phyloP scores from a whole-genome alignment of 2,888 invertebrate species.

The Teleiodes luculella region DNA sequence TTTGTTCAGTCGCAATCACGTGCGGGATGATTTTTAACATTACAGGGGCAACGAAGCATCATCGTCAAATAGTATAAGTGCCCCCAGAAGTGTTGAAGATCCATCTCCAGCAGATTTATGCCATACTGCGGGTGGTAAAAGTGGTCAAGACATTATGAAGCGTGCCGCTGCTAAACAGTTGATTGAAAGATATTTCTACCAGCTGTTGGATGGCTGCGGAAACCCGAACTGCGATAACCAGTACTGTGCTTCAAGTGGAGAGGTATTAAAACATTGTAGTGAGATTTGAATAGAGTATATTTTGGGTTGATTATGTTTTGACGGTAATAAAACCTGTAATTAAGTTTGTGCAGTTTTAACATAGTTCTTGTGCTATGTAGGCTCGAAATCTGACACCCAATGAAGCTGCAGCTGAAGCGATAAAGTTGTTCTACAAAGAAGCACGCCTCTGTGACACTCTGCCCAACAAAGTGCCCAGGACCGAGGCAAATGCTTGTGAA shows the following conservation, averaged over 20 bases:
- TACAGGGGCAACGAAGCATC: constrained; percentile 76
- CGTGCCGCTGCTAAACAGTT: constrained; percentile 88
- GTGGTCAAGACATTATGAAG: constrained; percentile 83
- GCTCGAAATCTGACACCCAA: constrained; percentile 87
- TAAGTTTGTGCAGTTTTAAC: too few relatives aligned
- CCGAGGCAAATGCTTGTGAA: constrained; percentile 64
- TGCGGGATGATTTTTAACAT: constrained; percentile 27
- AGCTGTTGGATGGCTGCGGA: constrained; percentile 94
- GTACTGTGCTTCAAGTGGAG: constrained; percentile 93
- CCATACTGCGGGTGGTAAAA: constrained; percentile 43
- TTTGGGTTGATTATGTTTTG: not conserved
- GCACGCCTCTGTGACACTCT: constrained; percentile 89
- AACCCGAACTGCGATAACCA: constrained; percentile 91
- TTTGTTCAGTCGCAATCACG: constrained; percentile 36
- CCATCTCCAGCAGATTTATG: constrained; percentile 57
- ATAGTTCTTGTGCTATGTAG: constrained; percentile 46
- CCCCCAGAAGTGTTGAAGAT: constrained; percentile 57
- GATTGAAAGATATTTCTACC: constrained; percentile 95
- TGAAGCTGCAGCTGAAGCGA: constrained; percentile 93
- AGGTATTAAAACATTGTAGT: constrained; percentile 71
- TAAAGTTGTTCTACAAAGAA: constrained; percentile 90
- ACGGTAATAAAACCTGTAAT: too few relatives aligned
- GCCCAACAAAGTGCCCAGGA: constrained; percentile 84
- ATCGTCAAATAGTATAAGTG: constrained; percentile 63
- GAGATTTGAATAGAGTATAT: not conserved